Base-by-base conservation (phyloP, 2,113 vertebrate species). In the Larimichthys polyactis region DNA sequence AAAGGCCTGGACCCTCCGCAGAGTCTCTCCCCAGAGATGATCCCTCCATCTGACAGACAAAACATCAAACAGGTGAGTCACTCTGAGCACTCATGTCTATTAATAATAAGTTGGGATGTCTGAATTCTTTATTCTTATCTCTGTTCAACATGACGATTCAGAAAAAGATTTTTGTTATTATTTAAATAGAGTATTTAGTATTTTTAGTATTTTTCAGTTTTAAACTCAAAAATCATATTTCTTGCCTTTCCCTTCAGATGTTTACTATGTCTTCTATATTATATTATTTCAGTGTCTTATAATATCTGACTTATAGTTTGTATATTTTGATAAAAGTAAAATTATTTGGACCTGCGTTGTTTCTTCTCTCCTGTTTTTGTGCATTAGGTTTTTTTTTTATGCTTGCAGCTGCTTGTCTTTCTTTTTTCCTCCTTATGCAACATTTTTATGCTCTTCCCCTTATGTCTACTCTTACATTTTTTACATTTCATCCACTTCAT, bases 1-100 rank as follows among this genome's bases (percentile, higher is more conserved):
- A 99, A 97, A 90, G 98, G 97, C 74, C 89, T 96, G 72, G 98
- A 99, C 68, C 98, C 98, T 74, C 98, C 98, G 70, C 98, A 97
- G 77, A 92, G 78, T 75, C 96, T 99, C 72, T 93, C 95, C 79
- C 93, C 96, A 12, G 98, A 99, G 66, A 99, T 99, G 98, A 96
- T 99, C 74, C 98, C 98, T 83, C 98, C 98, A 19, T 96, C 97
- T 36, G 98, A 99, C 87, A 96, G 96, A 59, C 90, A 93, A 24
- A 92, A 71, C 67, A 90, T 95, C 78, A 96, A 96, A 83, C 96
- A 96, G 96, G 97, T 98, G 94, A 95, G 85, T 40, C 3, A 0
- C 60, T 32, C 29, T 0, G 1, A 32, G 12, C 17, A 0, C 29
- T 65, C 3, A 0, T 16, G 11, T 67, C 5, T 22, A 1, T 12